phyloP scores from a whole-genome alignment of 2,113 vertebrate species.

The Petrocephalus microphthalmus region DNA sequence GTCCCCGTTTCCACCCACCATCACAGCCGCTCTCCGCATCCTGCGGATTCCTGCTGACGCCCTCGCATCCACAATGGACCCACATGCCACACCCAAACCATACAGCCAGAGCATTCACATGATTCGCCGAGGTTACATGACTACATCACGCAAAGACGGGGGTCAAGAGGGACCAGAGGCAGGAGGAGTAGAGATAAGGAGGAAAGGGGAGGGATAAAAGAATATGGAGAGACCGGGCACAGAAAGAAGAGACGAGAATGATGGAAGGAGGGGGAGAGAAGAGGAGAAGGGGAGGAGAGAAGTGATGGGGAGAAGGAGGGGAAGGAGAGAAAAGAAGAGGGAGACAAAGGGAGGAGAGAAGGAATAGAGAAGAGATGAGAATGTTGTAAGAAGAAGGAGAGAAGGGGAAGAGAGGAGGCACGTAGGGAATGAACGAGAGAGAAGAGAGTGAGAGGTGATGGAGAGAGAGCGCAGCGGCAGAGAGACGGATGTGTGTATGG shows the following conservation, averaged over 20 bases:
- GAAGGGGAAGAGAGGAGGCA: neutral
- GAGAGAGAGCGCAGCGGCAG: conserved; percentile 1
- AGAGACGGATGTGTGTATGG: conserved; percentile 21
- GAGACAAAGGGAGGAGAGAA: neutral
- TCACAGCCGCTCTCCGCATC: neutral
- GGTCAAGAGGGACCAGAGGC: neutral
- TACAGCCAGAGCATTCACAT: neutral
- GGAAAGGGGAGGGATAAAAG: neutral
- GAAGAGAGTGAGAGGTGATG: neutral
- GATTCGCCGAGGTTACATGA: neutral
- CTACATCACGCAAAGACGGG: neutral
- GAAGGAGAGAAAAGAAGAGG: neutral
- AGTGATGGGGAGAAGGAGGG: neutral
- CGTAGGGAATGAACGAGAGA: neutral
- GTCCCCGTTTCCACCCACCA: neutral
- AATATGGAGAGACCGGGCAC: neutral
- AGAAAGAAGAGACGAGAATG: neutral
- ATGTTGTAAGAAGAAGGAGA: neutral
- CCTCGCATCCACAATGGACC: neutral
- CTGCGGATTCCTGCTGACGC: neutral
- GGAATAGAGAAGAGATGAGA: no score
- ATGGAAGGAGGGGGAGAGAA: neutral
- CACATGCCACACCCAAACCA: neutral
- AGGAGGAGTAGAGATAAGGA: neutral
- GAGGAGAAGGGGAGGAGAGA: neutral